These are phyloP conservation scores for Apostichopus parvimensis DNA, from an alignment of 35 echinoderm and acorn worm species.

Conservation along the genomic window DNA sequence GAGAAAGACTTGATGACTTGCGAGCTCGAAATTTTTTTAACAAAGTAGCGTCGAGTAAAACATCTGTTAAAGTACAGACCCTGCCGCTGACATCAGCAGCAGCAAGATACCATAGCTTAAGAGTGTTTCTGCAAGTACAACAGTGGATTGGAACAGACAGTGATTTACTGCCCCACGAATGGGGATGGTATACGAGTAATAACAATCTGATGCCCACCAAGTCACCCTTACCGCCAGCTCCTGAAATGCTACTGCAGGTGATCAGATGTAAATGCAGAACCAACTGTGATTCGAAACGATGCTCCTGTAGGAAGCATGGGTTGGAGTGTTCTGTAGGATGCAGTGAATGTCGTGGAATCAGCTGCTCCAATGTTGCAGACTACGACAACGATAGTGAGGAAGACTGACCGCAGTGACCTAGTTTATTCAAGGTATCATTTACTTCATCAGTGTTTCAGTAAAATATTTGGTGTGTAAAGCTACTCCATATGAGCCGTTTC, in stretches of 20 bases:
- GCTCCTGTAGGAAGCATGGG: no score
- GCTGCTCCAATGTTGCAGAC: not conserved
- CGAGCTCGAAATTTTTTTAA: slow-evolving; percentile 22
- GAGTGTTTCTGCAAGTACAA: not conserved
- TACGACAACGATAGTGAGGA: not conserved
- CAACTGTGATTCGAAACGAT: slow-evolving; percentile 11
- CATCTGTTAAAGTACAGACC: slow-evolving; percentile 37
- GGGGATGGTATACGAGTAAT: slow-evolving; percentile 35
- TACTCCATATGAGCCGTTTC: no score
- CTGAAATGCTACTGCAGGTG: slow-evolving; percentile 28
- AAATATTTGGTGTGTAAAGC: no score
- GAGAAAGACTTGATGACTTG: slow-evolving; percentile 26
- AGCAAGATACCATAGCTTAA: slow-evolving; percentile 30
- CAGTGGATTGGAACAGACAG: slow-evolving; percentile 36
- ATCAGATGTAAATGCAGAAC: slow-evolving; percentile 1
- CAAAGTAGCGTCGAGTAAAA: slow-evolving; percentile 37
- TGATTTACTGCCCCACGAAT: slow-evolving; percentile 8
- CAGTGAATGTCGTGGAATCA: no score
- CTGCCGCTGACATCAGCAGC: slow-evolving; percentile 52
- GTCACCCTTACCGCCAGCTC: slow-evolving; percentile 26
- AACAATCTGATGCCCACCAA: slow-evolving; percentile 9
- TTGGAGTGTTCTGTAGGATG: no score
- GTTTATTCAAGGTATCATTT: no score
- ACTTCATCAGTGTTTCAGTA: no score
- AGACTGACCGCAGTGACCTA: no score